Base-by-base conservation (phyloP, 2,797 vertebrate genomes). In the Carapus acus region DNA sequence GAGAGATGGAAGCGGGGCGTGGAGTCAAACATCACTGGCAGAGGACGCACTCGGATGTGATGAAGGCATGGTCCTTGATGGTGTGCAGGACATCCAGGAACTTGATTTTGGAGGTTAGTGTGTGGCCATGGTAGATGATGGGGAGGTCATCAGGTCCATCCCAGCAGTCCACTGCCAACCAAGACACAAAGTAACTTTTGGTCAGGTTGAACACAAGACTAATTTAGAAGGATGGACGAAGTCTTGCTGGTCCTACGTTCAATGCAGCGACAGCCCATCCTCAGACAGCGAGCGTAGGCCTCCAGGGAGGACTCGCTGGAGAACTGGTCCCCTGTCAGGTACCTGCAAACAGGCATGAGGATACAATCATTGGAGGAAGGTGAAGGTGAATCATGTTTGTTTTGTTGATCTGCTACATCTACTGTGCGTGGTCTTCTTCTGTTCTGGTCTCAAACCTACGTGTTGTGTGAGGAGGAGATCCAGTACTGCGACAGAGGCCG, bases 381-480 rank as follows among this genome's bases (percentile, higher is more conserved):
- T n/a, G n/a, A n/a, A n/a, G n/a, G n/a, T n/a, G n/a, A n/a, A n/a
- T n/a, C n/a, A n/a, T n/a, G n/a, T n/a, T n/a, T n/a, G n/a, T n/a
- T n/a, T n/a, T n/a, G n/a, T n/a, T n/a, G n/a, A n/a, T n/a, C n/a
- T n/a, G n/a, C n/a, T n/a, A n/a, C n/a, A n/a, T n/a, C n/a, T n/a
- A n/a, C n/a, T n/a, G n/a, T n/a, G n/a, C n/a, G n/a, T n/a, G n/a
- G n/a, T n/a, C n/a, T n/a, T n/a, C n/a, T n/a, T n/a, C n/a, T n/a
- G n/a, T n/a, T n/a, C n/a, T n/a, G n/a, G n/a, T n/a, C n/a, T n/a
- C n/a, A n/a, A n/a, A 27, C 24, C 24, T 88, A 98, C 96, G 96
- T 98, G 79, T 98, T 98, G 83, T 98, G 96, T 0, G 96, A 98
- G 4, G 96, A 98, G 43, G 95, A 97, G 83, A 98, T 98, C 95